Evolutionary conservation across 2,888 invertebrate genomes (phyloP), one percentile per base, ranked within the genome.

Genomic region (Stomorhina lunata): DNA sequence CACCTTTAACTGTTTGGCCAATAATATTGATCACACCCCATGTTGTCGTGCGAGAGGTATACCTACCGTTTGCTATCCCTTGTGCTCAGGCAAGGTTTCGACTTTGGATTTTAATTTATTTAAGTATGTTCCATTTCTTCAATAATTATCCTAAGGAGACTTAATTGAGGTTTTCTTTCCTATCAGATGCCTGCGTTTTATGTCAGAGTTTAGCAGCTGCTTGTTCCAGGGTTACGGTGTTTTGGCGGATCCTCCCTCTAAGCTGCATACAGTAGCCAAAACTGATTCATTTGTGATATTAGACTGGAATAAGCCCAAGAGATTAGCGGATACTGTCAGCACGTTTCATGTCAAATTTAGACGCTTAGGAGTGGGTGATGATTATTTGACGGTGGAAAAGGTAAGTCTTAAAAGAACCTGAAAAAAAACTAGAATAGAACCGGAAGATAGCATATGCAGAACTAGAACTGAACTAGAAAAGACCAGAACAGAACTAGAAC

Each of bases 141-240:
- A 7, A n/a, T 2, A n/a, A n/a, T n/a, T n/a, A n/a, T n/a, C n/a
- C n/a, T n/a, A n/a, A n/a, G n/a, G n/a, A n/a, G n/a, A n/a, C n/a
- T n/a, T n/a, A n/a, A n/a, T n/a, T n/a, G n/a, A n/a, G n/a, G 0
- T 55, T 10, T 4, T 15, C 40, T 43, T 5, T 40, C 40, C 40
- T 78, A 50, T 10, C 76, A 94, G 95, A 88, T 96, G 96, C 89
- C 92, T 97, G 78, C 94, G 95, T 77, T 96, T 95, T 91, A 96
- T 96, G 95, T 93, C 93, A 5, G 94, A 95, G 48, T 96, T 96
- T 91, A 94, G 95, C 48, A 96, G 95, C 92, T 96, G 96, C 88
- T 92, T 96, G 22, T 93, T 96, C 84, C 95, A 96, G 91, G 96
- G 96, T 15, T 96, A 96, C 90, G 96, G 96, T 0, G 96, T 96